Evolutionary conservation across 2,888 invertebrate genomes (phyloP).

Genomic region (Altica lythri): DNA sequence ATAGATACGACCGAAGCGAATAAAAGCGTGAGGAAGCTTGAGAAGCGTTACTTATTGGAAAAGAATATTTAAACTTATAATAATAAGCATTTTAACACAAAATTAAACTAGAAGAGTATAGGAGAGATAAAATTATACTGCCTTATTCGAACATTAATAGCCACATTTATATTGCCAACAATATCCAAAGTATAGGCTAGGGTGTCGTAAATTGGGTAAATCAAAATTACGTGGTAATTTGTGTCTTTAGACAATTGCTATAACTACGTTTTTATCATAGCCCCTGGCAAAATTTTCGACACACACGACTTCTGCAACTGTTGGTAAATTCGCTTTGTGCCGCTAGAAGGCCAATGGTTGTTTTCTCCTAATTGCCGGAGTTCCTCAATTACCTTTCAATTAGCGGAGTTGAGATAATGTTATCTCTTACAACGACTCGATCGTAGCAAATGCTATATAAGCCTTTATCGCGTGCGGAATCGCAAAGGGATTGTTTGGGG

Average conservation of each 20-base stretch:
- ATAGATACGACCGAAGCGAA: too few species aligned
- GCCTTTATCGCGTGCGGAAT: conserved; percentile 27
- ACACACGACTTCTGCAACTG: conserved; percentile 51
- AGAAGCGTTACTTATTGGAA: too few species aligned
- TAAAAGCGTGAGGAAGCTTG: too few species aligned
- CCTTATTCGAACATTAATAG: conserved; percentile 37
- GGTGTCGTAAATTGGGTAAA: conserved; percentile 49
- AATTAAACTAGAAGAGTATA: conserved; percentile 23
- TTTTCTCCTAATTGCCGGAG: conserved; percentile 55
- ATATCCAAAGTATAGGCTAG: conserved; percentile 39
- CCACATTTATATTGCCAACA: conserved; percentile 44
- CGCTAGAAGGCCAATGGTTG: conserved; percentile 47
- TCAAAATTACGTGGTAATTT: conserved; percentile 52
- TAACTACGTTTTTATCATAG: conserved; percentile 54
- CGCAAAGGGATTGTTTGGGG: conserved; percentile 23
- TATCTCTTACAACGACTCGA: conserved; percentile 54
- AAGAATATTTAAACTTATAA: neutral
- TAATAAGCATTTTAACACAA: conserved; percentile 20
- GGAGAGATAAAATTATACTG: conserved; percentile 26
- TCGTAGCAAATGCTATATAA: conserved; percentile 32
- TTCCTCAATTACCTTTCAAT: conserved; percentile 59
- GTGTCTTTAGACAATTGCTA: conserved; percentile 53
- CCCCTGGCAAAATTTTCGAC: conserved; percentile 51
- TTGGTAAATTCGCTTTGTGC: conserved; percentile 54
- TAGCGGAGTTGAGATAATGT: conserved; percentile 55